A percentile compares a stretch with the other conserved stretches of the same genome.
phyloP scores from a whole-genome alignment of 2,113 vertebrate genomes.

The Anthoscopus minutus region DNA sequence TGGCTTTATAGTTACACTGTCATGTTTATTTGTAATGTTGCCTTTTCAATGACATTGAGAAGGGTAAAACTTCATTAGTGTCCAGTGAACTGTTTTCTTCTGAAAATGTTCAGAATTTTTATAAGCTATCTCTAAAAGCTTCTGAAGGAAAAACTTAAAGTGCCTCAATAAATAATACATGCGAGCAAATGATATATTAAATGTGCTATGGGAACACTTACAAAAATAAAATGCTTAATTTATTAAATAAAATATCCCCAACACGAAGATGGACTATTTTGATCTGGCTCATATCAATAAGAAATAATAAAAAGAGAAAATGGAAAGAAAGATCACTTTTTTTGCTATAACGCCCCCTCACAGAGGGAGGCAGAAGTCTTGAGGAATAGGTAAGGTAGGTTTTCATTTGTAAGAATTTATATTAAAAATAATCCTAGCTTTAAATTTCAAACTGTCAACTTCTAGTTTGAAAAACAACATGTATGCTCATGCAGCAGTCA shows the following conservation, averaged over 20 bases:
- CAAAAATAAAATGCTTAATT: slow-evolving; percentile 69
- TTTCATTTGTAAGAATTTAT: slow-evolving; percentile 59
- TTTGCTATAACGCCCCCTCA: slow-evolving; percentile 70
- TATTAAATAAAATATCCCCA: slow-evolving; percentile 69
- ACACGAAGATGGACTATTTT: slow-evolving; percentile 57
- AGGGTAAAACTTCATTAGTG: slow-evolving; percentile 41
- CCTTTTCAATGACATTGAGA: slow-evolving; percentile 55
- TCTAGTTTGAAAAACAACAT: slow-evolving; percentile 43
- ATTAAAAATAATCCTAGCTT: slow-evolving; percentile 67
- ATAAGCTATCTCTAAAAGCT: slow-evolving; percentile 53
- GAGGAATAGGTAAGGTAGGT: slow-evolving; percentile 64
- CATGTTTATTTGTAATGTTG: slow-evolving; percentile 60
- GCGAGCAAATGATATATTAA: slow-evolving; percentile 62
- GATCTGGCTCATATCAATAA: slow-evolving; percentile 56
- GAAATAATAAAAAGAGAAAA: slow-evolving; percentile 49
- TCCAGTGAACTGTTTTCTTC: slow-evolving; percentile 42
- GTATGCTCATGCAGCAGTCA: slow-evolving; percentile 45
- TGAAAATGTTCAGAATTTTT: slow-evolving; percentile 48
- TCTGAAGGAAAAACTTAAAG: slow-evolving; percentile 52
- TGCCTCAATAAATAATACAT: slow-evolving; percentile 61
- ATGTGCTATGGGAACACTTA: slow-evolving; percentile 57
- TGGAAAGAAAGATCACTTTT: slow-evolving; percentile 55
- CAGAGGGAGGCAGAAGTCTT: slow-evolving; percentile 72
- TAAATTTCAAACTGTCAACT: slow-evolving; percentile 53
- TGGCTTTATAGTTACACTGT: slow-evolving; percentile 74